phyloP scores from a whole-genome alignment of 1,140 invertebrate genomes.

The Drosophila repletoides region DNA sequence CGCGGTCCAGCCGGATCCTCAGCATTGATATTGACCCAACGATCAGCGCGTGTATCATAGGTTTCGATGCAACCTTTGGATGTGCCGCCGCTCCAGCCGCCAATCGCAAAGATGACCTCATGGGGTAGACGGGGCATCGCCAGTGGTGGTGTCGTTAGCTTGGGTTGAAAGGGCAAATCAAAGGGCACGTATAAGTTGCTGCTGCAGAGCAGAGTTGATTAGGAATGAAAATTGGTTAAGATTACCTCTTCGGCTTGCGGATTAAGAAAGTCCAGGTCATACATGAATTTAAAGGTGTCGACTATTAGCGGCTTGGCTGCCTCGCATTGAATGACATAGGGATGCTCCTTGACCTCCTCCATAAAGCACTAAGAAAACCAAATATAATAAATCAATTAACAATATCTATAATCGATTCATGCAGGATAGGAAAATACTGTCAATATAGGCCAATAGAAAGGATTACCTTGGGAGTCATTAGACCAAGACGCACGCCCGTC shows the following conservation, averaged over 20 bases:
- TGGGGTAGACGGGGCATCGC: slow-evolving; percentile 87
- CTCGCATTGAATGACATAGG: slow-evolving; percentile 86
- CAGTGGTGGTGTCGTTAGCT: slow-evolving; percentile 85
- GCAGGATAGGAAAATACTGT: no score
- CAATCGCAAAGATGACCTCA: slow-evolving; percentile 88
- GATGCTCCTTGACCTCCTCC: slow-evolving; percentile 86
- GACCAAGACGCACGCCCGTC: slow-evolving; percentile 90
- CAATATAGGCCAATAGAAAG: not conserved
- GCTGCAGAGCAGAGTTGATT: slow-evolving; percentile 13
- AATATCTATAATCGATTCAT: no score
- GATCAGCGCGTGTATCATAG: slow-evolving; percentile 88
- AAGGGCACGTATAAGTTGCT: slow-evolving; percentile 42
- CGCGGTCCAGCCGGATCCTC: slow-evolving; percentile 85
- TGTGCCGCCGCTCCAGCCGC: slow-evolving; percentile 91
- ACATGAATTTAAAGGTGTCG: slow-evolving; percentile 85
- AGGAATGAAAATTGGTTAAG: not conserved
- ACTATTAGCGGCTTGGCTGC: slow-evolving; percentile 86
- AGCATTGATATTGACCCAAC: slow-evolving; percentile 85
- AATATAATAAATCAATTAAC: no score
- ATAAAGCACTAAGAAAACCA: slow-evolving; percentile 86
- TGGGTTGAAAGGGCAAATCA: slow-evolving; percentile 33
- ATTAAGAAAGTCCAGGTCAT: slow-evolving; percentile 85
- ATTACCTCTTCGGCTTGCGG: slow-evolving; percentile 83
- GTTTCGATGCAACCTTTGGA: slow-evolving; percentile 91
- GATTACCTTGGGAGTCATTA: slow-evolving; percentile 89